Percentiles rank a stretch among this genome's conserved stretches.
phyloP scores from a whole-genome alignment of 1,140 invertebrate species.

The Dendrolimus kikuchii region DNA sequence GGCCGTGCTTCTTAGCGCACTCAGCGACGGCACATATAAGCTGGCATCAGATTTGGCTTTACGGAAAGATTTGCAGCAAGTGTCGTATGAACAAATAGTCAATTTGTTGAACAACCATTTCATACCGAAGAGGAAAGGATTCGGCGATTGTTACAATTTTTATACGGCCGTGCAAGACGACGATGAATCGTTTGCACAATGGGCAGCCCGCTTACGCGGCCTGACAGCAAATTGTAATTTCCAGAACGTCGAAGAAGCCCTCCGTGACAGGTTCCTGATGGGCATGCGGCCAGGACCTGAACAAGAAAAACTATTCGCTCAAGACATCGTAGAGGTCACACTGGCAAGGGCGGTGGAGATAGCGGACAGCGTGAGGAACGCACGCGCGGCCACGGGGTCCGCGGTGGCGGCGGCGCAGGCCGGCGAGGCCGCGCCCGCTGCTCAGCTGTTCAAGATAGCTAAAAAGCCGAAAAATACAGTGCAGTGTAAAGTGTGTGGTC shows the following conservation, averaged over 20 bases:
- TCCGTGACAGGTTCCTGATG: no score
- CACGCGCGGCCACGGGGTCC: not conserved
- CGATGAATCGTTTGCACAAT: constrained; percentile 17
- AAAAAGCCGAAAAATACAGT: not conserved
- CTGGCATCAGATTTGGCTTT: constrained; percentile 22
- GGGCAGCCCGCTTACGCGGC: constrained; percentile 27
- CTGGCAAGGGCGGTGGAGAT: not conserved
- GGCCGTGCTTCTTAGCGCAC: constrained; percentile 20
- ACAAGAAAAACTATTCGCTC: constrained; percentile 9
- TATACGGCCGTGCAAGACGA: constrained; percentile 20
- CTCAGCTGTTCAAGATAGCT: constrained; percentile 5
- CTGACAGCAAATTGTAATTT: constrained; percentile 22
- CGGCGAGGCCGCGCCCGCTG: not conserved
- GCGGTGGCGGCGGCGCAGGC: not conserved
- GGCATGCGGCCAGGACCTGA: constrained; percentile 8
- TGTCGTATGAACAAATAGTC: constrained; percentile 21
- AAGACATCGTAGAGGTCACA: constrained; percentile 1
- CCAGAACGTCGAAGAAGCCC: constrained; percentile 15
- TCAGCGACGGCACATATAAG: constrained; percentile 21
- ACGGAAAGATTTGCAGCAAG: constrained; percentile 19
- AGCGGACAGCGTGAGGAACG: not conserved
- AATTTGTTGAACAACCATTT: constrained; percentile 25
- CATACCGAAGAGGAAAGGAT: constrained; percentile 21
- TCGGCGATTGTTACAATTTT: constrained; percentile 26
- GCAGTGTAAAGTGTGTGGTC: constrained; percentile 7